phyloP scores from a whole-genome alignment of 2,113 vertebrate species.

The Catagonus wagneri region DNA sequence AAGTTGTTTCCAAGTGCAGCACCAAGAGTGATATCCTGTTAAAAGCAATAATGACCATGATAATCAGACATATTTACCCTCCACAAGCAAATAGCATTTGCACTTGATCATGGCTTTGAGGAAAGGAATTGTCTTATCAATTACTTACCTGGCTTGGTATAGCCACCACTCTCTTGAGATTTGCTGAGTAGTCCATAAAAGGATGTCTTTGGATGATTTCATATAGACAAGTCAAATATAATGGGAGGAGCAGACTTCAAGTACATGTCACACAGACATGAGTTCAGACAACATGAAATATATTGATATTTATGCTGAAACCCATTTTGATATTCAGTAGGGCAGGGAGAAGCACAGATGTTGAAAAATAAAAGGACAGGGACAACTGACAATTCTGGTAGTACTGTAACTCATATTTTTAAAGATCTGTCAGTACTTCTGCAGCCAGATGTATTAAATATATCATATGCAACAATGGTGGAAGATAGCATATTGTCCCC shows the following conservation, averaged over 20 bases:
- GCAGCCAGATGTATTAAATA: not conserved
- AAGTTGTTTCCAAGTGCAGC: not conserved
- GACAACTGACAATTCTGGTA: not conserved
- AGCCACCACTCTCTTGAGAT: not conserved
- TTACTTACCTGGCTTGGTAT: not conserved
- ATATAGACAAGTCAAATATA: not conserved
- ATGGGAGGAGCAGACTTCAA: not conserved
- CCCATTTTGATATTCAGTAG: not conserved
- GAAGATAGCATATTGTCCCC: not conserved
- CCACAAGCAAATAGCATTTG: not conserved
- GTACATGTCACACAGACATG: not conserved
- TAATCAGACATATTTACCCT: not conserved
- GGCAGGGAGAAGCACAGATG: not conserved
- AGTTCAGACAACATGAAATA: not conserved
- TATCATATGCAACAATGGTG: not conserved
- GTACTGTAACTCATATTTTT: not conserved
- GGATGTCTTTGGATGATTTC: not conserved
- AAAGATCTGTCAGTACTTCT: slow-evolving; percentile 22
- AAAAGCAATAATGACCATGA: not conserved
- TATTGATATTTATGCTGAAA: not conserved
- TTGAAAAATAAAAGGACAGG: not conserved
- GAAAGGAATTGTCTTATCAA: not conserved
- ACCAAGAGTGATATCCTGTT: not conserved
- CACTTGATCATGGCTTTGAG: not conserved
- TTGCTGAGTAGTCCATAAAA: not conserved